Base-by-base conservation (phyloP, 2,113 vertebrate species). In the Odontesthes bonariensis region DNA sequence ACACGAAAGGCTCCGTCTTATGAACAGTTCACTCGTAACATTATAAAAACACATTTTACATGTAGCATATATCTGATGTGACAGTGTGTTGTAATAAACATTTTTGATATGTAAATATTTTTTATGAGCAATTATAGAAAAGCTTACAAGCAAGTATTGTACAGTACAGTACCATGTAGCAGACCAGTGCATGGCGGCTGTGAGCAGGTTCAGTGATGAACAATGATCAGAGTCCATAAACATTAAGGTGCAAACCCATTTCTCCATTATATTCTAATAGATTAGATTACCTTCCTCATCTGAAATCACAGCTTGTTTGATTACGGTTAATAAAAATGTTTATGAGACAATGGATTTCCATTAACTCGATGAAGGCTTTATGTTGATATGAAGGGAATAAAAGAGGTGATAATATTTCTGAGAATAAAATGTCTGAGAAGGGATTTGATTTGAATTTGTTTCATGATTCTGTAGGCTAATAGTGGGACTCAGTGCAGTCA, bases 161-260 rank as follows among this genome's bases (percentile, higher is more conserved):
- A 75, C 73, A 79, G 67, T 77, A 88, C 70, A 78, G 79, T 77
- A 79, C 76, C 8, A 27, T 77, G 22, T 40, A 76, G 72, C 64
- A 82, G 70, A 71, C 52, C 84, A 83, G 89, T 89, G 84, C 73
- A 65, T 60, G 38, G 70, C 64, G 72, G 70, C 74, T 75, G 80
- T 56, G 68, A 87, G 67, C 68, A 79, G 71, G 51, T 77, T 88
- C 77, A 83, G 70, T 81, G 73, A 58, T 68, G 54, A 88, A 72
- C 65, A 77, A 69, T 42, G 32, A 73, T 86, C 84, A 87, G 69
- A 76, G 63, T 79, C 62, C 54, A 87, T 47, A 64, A 64, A 75
- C 62, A 76, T 70, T 80, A 88, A 90, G 84, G 87, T 90, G 86
- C 85, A 86, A 86, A 77, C 38, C 16, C 17, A 70, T 38, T 59